These are phyloP conservation scores for Galaxias olidus DNA, from an alignment of 2,797 vertebrate species.

Conservation along the genomic window DNA sequence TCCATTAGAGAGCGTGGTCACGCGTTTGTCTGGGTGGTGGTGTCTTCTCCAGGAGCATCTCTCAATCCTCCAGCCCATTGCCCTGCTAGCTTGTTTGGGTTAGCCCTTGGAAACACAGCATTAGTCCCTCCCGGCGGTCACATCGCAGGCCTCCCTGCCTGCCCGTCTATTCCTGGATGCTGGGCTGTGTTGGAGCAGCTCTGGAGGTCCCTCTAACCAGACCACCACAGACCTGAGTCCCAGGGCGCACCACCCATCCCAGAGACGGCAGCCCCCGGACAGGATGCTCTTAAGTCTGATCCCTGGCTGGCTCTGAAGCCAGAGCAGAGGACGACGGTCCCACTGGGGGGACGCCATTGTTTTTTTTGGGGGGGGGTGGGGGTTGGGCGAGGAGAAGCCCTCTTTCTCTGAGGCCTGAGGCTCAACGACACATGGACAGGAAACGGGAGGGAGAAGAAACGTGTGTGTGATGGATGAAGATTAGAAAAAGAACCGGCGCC, in stretches of 20 bases:
- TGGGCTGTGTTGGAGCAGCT: constrained; percentile 43
- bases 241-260: constrained; percentile 55
- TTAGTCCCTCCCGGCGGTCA: constrained; percentile 50
- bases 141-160: constrained; percentile 36
- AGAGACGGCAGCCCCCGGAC: too few species aligned
- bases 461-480: constrained; percentile 31
- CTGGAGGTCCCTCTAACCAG: constrained; percentile 68
- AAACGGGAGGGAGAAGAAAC: not conserved
- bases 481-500: not conserved
- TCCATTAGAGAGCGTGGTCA: too few species aligned
- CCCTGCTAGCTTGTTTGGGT: constrained; percentile 69
- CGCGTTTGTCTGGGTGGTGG: constrained; percentile 44
- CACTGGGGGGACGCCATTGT: constrained; percentile 48
- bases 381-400: constrained; percentile 35
- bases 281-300: too few species aligned
- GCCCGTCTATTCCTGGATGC: constrained; percentile 61
- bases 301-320: too few species aligned
- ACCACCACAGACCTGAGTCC: constrained; percentile 52
- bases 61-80: constrained; percentile 43
- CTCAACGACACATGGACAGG: constrained; percentile 6
- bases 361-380: constrained; percentile 55
- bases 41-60: constrained; percentile 61
- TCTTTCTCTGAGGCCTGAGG: too few species aligned
- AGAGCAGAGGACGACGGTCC: constrained; percentile 6
- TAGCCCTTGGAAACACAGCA: constrained; percentile 70